Base-by-base conservation (phyloP, 2,888 invertebrate genomes). In the Amphipoea oculea region DNA sequence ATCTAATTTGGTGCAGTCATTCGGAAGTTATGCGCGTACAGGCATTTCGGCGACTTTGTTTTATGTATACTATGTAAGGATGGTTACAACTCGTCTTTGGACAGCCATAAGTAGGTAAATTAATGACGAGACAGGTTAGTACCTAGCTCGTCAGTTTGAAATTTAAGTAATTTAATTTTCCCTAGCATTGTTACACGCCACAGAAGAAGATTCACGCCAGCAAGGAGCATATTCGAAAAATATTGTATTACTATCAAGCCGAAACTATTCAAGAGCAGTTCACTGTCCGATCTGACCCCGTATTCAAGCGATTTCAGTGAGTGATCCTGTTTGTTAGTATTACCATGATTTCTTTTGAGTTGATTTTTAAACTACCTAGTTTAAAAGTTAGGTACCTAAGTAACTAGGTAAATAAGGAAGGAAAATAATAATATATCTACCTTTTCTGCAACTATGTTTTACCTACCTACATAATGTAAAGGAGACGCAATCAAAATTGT, bases 161-260 rank as follows among this genome's bases (percentile, higher is more conserved):
- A 67, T 48, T 45, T 40, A 48, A 45, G 70, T 4, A 40, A 54
- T 51, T n/a, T 7, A 14, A 23, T 81, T 75, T 29, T 60, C 62
- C n/a, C 3, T 77, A 89, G 89, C 79, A 80, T 84, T 78, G 60
- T 77, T 83, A 69, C 82, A 87, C 83, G 89, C 76, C 91, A 92
- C 66, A 95, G 92, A 89, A 93, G 92, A 90, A 93, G 92, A 89
- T 88, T 89, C 72, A 90, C 90, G 60, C 90, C 91, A 12, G 86
- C 91, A 77, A 91, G 92, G 71, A 93, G 92, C 88, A 92, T 94
- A 78, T 92, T 92, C 73, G 96, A 96, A 87, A 94, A 94, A 72
- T 96, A 96, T 89, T 95, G 93, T 84, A 96, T 96, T 86, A 95
- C 95, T n/a, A 96, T 96, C 84, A 95, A 94, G 81, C 96, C 96